These are phyloP conservation scores for Tragelaphus buxtoni DNA, from an alignment of 2,113 vertebrate species.

Conservation along the genomic window DNA sequence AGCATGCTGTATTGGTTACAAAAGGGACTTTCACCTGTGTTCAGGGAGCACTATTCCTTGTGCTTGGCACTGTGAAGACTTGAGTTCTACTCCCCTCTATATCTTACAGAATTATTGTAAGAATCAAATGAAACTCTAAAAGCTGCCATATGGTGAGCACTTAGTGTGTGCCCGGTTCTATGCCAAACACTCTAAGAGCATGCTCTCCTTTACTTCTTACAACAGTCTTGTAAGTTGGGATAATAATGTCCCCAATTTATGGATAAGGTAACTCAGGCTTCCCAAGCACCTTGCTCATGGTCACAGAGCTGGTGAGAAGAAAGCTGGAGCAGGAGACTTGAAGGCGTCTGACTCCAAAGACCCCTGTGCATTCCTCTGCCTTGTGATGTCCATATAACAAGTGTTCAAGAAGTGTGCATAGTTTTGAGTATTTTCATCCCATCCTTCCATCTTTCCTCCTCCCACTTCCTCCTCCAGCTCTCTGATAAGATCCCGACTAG, in stretches of 20 bases:
- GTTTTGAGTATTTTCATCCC: background rate
- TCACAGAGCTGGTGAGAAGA: background rate
- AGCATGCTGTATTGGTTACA: background rate
- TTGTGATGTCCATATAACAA: background rate
- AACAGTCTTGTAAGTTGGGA: background rate
- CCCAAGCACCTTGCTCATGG: background rate
- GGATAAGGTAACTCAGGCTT: background rate
- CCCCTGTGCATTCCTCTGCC: fast-evolving
- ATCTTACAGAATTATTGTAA: background rate
- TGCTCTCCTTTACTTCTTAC: background rate
- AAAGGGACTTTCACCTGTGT: background rate
- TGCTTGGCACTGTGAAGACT: background rate
- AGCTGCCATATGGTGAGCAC: background rate
- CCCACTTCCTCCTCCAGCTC: background rate
- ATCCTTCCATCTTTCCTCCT: background rate
- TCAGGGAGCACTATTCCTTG: background rate
- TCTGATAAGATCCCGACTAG: background rate
- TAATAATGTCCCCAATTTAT: background rate
- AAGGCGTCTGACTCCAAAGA: background rate
- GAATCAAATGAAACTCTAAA: background rate
- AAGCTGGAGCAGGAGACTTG: background rate
- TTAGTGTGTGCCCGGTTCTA: background rate
- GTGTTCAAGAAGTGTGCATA: background rate
- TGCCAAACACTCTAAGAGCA: background rate
- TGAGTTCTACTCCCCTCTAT: background rate